Evolutionary conservation across 2,797 vertebrate species (phyloP).

Genomic region (Gallirallus australis): DNA sequence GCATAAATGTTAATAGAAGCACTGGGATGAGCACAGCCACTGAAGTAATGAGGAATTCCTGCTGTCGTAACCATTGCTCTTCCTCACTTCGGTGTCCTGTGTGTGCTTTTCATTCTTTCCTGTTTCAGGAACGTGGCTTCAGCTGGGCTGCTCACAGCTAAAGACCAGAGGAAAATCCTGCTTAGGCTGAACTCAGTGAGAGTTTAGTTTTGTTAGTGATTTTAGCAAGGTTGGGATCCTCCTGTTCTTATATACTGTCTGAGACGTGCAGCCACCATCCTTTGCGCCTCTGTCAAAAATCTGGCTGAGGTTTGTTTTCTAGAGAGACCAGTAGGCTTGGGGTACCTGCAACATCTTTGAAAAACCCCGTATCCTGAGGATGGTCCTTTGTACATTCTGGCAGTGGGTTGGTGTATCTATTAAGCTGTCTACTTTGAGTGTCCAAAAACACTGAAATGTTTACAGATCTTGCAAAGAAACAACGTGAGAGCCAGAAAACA

Average conservation of each 20-base stretch:
- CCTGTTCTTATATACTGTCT: background rate
- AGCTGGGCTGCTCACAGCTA: background rate
- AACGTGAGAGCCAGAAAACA: background rate
- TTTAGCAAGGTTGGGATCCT: background rate
- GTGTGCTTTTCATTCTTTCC: background rate
- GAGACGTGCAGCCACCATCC: background rate
- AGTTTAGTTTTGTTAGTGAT: background rate
- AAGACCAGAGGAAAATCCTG: background rate
- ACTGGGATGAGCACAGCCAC: background rate
- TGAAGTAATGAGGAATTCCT: background rate
- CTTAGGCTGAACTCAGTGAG: background rate
- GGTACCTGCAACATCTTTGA: background rate
- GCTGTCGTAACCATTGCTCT: slow-evolving; percentile 10
- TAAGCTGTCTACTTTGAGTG: background rate
- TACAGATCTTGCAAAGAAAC: background rate
- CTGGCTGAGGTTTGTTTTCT: background rate
- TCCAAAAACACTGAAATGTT: background rate
- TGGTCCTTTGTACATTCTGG: background rate
- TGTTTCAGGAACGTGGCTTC: background rate
- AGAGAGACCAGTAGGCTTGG: background rate
- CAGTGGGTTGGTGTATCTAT: background rate
- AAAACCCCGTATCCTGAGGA: background rate
- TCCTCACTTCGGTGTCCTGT: background rate
- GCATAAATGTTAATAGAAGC: background rate
- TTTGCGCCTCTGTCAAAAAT: background rate